Base-by-base conservation (phyloP, 2,797 vertebrate genomes). In the Ptychadena robeensis region DNA sequence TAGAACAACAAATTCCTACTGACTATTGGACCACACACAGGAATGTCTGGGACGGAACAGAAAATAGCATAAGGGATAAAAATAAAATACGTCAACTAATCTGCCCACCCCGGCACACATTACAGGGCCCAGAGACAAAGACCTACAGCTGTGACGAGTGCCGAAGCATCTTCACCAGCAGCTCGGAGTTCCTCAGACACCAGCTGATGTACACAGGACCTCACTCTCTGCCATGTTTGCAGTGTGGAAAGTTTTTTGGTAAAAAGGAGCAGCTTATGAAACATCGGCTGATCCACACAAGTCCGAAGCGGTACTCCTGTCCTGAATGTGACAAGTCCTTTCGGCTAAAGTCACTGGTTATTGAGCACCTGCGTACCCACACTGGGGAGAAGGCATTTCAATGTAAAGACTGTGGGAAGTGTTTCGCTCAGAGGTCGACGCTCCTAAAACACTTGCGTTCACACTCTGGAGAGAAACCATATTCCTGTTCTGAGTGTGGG, bases 281-380 rank as follows among this genome's bases (percentile, higher is more conserved):
- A 30, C 68, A 71, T 30, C 68, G 15, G 38, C 14, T 38, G 15
- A 71, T 71, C 15, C 68, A 71, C 68, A 71, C 68, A 0, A 40
- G 38, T 1, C 37, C 40, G 8, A 71, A 69, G 3, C 67, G 18
- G 15, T 48, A 48, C 65, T 88, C 88, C 0, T 93, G 92, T 79
- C 88, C 88, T 0, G 89, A 91, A 28, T 93, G 92, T 0, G 91
- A 90, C 37, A 93, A 93, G 3, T 90, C 89, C 79, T 93, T 93
- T 18, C 44, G 0, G 86, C 88, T 0, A 88, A 90, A 61, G 88
- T 87, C 28, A 86, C 91, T 0, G 86, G 87, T 22, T 88, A 90
- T 48, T 87, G 85, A 38, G 88, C 90, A 90, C 65, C 80, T 88
- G 30, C 82, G 88, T 1, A 88, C 86, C 0, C 90, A 91, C 15